phyloP scores from a whole-genome alignment of 2,797 vertebrate species.

The Gambelia wislizenii region DNA sequence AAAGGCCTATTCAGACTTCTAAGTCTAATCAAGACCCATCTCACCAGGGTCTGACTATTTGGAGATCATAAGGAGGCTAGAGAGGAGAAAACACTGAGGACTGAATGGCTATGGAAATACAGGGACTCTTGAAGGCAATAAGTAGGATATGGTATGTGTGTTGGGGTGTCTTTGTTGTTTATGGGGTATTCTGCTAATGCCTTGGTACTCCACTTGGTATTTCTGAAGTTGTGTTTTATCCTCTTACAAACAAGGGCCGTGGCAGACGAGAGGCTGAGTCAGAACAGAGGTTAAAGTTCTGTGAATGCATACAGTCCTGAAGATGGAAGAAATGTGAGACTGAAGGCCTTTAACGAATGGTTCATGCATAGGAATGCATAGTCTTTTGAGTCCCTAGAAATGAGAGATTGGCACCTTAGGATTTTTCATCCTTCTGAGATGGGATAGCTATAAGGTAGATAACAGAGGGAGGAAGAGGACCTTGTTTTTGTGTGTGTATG shows the following conservation, averaged over 20 bases:
- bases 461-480: too few relatives aligned
- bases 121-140: background rate
- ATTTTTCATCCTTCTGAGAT: background rate
- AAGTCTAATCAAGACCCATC: background rate
- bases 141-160: background rate
- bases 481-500: too few relatives aligned
- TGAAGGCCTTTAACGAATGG: background rate
- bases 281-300: background rate
- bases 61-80: background rate
- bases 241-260: background rate
- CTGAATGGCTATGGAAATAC: too few relatives aligned
- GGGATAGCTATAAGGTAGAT: too few relatives aligned
- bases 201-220: background rate
- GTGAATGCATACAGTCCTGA: background rate
- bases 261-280: background rate
- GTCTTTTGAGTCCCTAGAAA: background rate
- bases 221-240: background rate
- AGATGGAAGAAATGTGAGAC: background rate
- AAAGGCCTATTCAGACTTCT: background rate
- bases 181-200: too few relatives aligned
- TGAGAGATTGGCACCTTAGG: too few relatives aligned
- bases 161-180: too few relatives aligned
- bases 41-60: background rate
- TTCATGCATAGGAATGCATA: too few relatives aligned
- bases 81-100: background rate